Evolutionary conservation across 2,888 invertebrate species (phyloP).

Genomic region (Gnatocerus cornutus): DNA sequence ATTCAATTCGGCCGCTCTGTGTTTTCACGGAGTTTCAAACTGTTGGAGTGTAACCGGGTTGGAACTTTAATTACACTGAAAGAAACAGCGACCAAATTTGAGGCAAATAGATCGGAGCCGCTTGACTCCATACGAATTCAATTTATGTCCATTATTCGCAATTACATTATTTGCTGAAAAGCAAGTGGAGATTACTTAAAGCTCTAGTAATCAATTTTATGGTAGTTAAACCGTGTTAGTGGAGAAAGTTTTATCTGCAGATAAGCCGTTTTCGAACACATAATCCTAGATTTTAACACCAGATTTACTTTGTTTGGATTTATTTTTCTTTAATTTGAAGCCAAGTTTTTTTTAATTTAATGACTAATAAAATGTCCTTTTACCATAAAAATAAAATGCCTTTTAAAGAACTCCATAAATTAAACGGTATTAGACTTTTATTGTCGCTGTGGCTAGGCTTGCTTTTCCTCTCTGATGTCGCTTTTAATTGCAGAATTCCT

Average conservation of each 20-base stretch:
- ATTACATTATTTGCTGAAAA: not conserved
- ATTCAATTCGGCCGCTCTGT: slow-evolving; percentile 16
- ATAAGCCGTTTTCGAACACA: slow-evolving; percentile 9
- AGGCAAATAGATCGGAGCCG: too few species aligned
- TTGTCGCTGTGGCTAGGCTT: not conserved
- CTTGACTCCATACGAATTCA: too few species aligned
- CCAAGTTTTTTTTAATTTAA: not conserved
- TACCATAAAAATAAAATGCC: not conserved
- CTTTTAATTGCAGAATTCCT: too few species aligned
- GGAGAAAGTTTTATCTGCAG: slow-evolving; percentile 6
- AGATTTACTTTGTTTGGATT: not conserved
- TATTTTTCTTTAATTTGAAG: not conserved
- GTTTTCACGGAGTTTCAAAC: slow-evolving; percentile 5
- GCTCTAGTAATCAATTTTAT: slow-evolving; percentile 6
- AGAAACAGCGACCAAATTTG: not conserved
- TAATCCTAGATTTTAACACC: not conserved
- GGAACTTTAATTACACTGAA: not conserved
- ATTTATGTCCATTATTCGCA: not conserved
- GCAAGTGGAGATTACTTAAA: not conserved
- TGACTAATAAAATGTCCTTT: slow-evolving; percentile 2
- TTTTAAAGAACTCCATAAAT: slow-evolving; percentile 3
- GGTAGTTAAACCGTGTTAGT: slow-evolving; percentile 1
- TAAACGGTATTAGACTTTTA: slow-evolving; percentile 1
- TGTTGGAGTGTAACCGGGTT: slow-evolving; percentile 5
- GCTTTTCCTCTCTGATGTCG: not conserved